Evolutionary conservation across 2,797 vertebrate genomes (phyloP).

Genomic region (Oreochromis grahami): DNA sequence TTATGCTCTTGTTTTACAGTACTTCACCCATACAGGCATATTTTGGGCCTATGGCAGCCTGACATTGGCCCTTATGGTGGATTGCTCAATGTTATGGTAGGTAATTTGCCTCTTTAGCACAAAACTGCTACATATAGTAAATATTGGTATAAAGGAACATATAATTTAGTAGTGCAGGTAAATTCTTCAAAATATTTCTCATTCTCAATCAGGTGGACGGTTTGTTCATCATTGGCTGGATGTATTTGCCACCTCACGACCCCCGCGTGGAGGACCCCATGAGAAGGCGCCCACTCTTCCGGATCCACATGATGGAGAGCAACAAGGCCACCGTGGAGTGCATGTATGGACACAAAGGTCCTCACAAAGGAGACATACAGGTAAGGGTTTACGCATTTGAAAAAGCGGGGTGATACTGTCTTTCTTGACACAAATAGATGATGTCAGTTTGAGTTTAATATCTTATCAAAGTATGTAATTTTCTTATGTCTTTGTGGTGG

Average conservation of each 20-base stretch:
- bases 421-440: not conserved
- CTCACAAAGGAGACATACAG: conserved; percentile 97
- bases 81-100: conserved; percentile 96
- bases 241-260: conserved; percentile 97
- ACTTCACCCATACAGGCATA: conserved; percentile 91
- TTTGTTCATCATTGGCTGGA: conserved; percentile 96
- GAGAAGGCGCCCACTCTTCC: conserved; percentile 93
- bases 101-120: conserved; percentile 33
- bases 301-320: conserved; percentile 91
- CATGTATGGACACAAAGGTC: conserved; percentile 97
- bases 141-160: not conserved
- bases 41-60: conserved; percentile 97
- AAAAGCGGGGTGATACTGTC: not conserved
- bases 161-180: not conserved
- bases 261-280: conserved; percentile 96
- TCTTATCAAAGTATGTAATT: not conserved
- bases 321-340: conserved; percentile 92
- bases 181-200: not conserved
- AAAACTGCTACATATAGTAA: not conserved
- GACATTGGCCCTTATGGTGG: conserved; percentile 98
- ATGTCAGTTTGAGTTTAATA: not conserved
- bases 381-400: conserved; percentile 52
- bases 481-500: not conserved
- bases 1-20: conserved; percentile 74
- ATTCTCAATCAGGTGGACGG: conserved; percentile 85